Evolutionary conservation across 2,888 invertebrate genomes (phyloP), one percentile per base, ranked within the genome.

Genomic region (Aplocera efformata): DNA sequence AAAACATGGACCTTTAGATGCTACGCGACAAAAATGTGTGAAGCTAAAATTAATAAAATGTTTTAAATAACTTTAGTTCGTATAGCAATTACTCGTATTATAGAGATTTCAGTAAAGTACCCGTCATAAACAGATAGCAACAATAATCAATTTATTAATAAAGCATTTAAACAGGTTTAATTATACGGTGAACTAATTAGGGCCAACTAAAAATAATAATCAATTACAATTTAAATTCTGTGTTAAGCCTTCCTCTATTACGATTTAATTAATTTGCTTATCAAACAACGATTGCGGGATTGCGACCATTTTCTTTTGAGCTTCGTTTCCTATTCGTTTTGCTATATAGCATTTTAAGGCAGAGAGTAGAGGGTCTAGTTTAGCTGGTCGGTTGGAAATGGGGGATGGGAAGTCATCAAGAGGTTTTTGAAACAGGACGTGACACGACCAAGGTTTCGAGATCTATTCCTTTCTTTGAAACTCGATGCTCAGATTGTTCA

Each of bases 371-470:
- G 34, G 44, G 31, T 57, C 56, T 44, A 21, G 30, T 32, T 44
- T 42, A 7, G 10, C 32, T 53, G 51, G 51, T 33, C 26, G 25
- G 10, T 26, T 40, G 24, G 21, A 9, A 38, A 53, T 34, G 41
- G 48, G 23, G 50, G 48, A 49, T 50, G 60, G 56, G 57, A 60
- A 58, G 60, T 61, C 60, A 63, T 63, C 54, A 56, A 59, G 56
- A 47, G 48, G 53, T 61, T 60, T 67, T 17, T 58, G 56, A 62
- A 63, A 53, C 50, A 34, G 40, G 59, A 60, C 67, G 63, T 68
- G 70, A 63, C 60, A 34, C 34, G 23, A 32, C 47, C 37, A 35
- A 48, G 56, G 52, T 61, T 57, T 35, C 21, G 50, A 54, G 56
- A 60, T 63, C 59, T 49, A 53, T 41, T 10, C 30, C 21, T 27